Evolutionary conservation across 2,888 invertebrate genomes (phyloP).

Genomic region (Nomada hirtipes): DNA sequence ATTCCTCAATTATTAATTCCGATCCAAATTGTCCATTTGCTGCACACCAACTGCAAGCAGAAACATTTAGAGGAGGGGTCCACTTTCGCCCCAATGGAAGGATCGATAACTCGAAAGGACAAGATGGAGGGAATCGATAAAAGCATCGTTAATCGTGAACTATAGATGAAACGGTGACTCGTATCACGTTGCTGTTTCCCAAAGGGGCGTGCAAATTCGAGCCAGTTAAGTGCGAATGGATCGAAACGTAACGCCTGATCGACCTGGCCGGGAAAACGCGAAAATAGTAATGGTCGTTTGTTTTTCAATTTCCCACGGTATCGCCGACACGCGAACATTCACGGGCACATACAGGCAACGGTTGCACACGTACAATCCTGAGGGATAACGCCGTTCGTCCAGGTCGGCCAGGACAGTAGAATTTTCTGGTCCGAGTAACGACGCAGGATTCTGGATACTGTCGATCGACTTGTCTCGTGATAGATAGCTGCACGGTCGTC

Average conservation of each 20-base stretch:
- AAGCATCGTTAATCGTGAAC: slow-evolving; percentile 19
- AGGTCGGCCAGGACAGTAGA: slow-evolving; percentile 39
- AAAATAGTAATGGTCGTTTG: slow-evolving; percentile 40
- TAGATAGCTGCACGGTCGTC: slow-evolving; percentile 56
- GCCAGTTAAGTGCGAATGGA: slow-evolving; percentile 39
- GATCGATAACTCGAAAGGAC: slow-evolving; percentile 17
- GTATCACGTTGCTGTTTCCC: slow-evolving; percentile 19
- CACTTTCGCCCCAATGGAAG: slow-evolving; percentile 2
- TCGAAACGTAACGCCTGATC: slow-evolving; percentile 25
- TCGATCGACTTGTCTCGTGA: slow-evolving; percentile 59
- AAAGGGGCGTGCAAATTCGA: slow-evolving; percentile 29
- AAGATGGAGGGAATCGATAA: slow-evolving; percentile 1
- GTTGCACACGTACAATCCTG: not conserved
- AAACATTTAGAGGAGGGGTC: not conserved
- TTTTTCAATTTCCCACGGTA: slow-evolving; percentile 55
- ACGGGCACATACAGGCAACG: not conserved
- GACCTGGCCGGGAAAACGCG: slow-evolving; percentile 28
- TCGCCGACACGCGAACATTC: slow-evolving; percentile 1
- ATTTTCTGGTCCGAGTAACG: slow-evolving; percentile 46
- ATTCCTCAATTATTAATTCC: not conserved
- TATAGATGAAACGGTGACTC: slow-evolving; percentile 19
- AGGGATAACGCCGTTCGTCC: slow-evolving; percentile 38
- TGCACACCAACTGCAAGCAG: not conserved
- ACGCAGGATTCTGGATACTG: slow-evolving; percentile 43
- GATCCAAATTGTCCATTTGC: too few species aligned